Conservation (phyloP, 2,888 invertebrate species). For the Sialis fuliginosa region DNA sequence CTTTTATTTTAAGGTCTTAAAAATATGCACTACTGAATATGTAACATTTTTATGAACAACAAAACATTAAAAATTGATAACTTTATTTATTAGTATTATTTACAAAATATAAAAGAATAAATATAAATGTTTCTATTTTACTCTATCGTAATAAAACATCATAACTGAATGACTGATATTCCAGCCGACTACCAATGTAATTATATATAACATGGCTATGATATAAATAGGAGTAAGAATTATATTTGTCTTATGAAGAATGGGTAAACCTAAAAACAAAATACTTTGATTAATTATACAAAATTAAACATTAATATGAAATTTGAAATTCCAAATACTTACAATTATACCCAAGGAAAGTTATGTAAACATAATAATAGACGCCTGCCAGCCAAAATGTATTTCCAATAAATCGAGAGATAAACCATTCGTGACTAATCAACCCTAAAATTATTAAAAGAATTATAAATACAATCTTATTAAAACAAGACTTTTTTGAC, state of each 20-base stretch:
- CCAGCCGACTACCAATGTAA: slow-evolving; percentile 59
- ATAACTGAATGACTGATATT: slow-evolving; percentile 72
- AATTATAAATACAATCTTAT: too few species aligned
- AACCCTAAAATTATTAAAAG: slow-evolving; percentile 40
- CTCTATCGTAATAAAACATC: slow-evolving; percentile 67
- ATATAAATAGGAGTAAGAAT: slow-evolving; percentile 72
- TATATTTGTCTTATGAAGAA: slow-evolving; percentile 66
- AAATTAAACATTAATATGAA: too few species aligned
- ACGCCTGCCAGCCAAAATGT: slow-evolving; percentile 83
- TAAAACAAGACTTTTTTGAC: too few species aligned
- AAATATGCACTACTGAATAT: too few species aligned
- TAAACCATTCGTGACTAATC: slow-evolving; percentile 55
- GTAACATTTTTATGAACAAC: too few species aligned
- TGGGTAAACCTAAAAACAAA: slow-evolving; percentile 57
- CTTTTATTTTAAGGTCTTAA: too few species aligned
- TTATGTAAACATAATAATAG: slow-evolving; percentile 89
- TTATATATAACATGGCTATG: slow-evolving; percentile 56
- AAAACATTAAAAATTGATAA: background rate
- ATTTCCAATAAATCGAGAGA: slow-evolving; percentile 76
- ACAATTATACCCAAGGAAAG: slow-evolving; percentile 93
- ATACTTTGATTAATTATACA: background rate
- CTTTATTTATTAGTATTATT: background rate
- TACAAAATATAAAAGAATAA: background rate
- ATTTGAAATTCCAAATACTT: too few species aligned
- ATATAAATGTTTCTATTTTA: slow-evolving; percentile 18